Percentiles rank a stretch among this genome's conserved stretches.
Evolutionary conservation across 2,888 invertebrate genomes (phyloP).

Genomic region (Dolichopus griseipennis): DNA sequence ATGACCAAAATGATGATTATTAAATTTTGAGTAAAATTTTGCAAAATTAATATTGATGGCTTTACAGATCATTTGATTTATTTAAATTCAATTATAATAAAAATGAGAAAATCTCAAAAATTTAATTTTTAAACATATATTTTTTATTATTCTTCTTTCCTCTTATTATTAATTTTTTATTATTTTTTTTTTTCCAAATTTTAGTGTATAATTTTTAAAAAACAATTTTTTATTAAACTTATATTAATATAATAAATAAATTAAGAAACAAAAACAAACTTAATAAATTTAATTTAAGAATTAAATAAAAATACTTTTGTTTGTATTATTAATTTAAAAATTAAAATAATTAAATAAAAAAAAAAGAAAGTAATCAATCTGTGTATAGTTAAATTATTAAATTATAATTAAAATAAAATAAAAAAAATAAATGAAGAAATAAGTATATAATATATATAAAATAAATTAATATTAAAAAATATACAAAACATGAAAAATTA

Average conservation of each 20-base stretch:
- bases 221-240: neutral
- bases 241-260: slow-evolving; percentile 1
- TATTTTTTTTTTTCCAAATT: neutral
- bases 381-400: slow-evolving; percentile 6
- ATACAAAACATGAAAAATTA: neutral
- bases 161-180: neutral
- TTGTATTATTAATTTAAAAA: slow-evolving; percentile 2
- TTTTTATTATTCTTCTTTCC: too few relatives aligned
- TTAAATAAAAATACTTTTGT: neutral
- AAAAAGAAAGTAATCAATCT: neutral
- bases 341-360: too few relatives aligned
- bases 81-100: too few relatives aligned
- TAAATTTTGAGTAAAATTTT: too few relatives aligned
- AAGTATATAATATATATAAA: neutral
- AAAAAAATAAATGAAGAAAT: neutral
- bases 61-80: too few relatives aligned
- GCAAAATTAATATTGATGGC: too few relatives aligned
- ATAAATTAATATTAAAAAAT: neutral
- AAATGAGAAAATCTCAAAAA: too few relatives aligned
- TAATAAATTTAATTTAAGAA: neutral
- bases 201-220: too few relatives aligned
- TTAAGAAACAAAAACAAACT: neutral
- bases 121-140: neutral
- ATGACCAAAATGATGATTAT: too few relatives aligned
- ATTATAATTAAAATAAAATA: neutral